Base-by-base conservation (phyloP, 2,113 vertebrate genomes). In the Todiramphus saurophagus region DNA sequence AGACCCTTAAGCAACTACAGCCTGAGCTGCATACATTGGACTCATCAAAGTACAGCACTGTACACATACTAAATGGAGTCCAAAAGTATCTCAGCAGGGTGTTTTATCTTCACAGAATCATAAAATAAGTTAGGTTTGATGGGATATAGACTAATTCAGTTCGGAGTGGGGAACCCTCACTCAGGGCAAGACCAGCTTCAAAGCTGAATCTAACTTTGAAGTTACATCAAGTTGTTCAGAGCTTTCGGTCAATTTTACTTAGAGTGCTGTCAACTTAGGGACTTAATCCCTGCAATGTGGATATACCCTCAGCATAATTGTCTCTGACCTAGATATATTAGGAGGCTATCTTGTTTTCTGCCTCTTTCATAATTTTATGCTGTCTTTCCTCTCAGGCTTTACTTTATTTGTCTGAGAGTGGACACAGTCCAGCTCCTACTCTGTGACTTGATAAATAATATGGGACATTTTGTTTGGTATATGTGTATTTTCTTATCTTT, bases 21-120 rank as follows among this genome's bases (percentile, higher is more conserved):
- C 60, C 73, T 94, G 87, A 64, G 28, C 7, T 72, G 74, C 87
- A 84, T 89, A 81, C 5, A 33, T 39, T 39, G 56, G n/a, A 20
- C 53, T 73, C 53, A 91, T 96, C 92, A 97, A 95, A 97, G 84
- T 35, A 13, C 43, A 51, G 35, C 84, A 72, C 30, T 59, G 51
- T 37, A 55, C 23, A 33, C 75, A 46, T 79, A 41, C 39, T 14
- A 91, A 91, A 94, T 75, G 4, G 35, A 60, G 66, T 72, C 56
- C 3, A 11, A 95, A 94, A 91, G 28, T 63, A 20, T 79, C 87
- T 78, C 87, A 93, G 70, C 25, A 35, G 60, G 66, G 33, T 75
- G 20, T 43, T 90, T 84, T 75, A 89, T 59, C 50, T 91, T 87
- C 43, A 44, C 7, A 46, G 62, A 84, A 94, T 84, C 28, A 70